phyloP scores from a whole-genome alignment of 2,888 invertebrate species.

The Xestia ashworthii region DNA sequence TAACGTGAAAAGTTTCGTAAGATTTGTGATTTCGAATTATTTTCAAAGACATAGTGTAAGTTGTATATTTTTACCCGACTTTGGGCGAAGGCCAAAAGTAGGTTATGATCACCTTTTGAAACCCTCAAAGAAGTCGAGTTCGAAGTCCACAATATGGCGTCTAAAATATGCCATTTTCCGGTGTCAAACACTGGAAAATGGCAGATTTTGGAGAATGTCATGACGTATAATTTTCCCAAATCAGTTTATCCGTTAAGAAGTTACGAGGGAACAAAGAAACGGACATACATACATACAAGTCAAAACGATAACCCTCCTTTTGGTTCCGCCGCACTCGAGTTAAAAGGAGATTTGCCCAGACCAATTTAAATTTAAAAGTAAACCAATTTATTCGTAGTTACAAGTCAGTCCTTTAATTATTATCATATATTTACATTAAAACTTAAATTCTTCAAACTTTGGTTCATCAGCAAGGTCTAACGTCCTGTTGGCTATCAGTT shows the following conservation, averaged over 20 bases:
- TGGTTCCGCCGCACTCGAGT: neutral
- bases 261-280: neutral
- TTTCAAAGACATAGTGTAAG: no score
- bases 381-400: neutral
- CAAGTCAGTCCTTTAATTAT: conserved; percentile 10
- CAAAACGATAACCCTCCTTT: neutral
- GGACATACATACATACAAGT: neutral
- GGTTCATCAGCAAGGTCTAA: conserved; percentile 69
- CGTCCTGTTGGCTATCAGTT: conserved; percentile 71
- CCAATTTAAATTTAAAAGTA: neutral
- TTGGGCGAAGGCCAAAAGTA: no score
- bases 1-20: no score
- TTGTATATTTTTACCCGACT: no score
- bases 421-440: conserved; percentile 57
- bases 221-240: neutral
- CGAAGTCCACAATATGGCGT: no score
- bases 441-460: conserved; percentile 63
- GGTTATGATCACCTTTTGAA: no score
- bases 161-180: no score
- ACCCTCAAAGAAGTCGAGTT: no score
- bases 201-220: no score
- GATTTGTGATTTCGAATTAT: no score
- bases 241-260: neutral
- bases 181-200: no score
- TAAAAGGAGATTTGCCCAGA: neutral